Evolutionary conservation across 2,797 vertebrate genomes (phyloP).

Genomic region (Apogon hyalosoma): DNA sequence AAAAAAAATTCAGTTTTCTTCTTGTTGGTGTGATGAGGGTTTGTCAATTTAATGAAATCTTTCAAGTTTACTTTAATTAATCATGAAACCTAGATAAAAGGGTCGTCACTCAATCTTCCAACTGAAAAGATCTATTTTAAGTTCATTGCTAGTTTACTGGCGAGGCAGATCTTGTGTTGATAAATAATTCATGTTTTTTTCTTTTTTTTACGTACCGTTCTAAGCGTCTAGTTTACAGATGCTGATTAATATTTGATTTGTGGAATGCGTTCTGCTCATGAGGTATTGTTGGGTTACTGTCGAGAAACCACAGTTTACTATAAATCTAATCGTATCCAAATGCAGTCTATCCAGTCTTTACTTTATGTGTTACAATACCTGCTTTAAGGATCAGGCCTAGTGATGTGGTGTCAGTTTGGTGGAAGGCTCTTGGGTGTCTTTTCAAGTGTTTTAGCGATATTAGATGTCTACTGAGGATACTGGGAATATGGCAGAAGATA

Average conservation of each 20-base stretch:
- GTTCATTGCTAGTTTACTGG: constrained; percentile 3
- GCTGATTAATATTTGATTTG: constrained; percentile 56
- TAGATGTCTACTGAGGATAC: constrained; percentile 30
- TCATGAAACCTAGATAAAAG: too few species aligned
- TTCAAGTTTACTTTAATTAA: too few species aligned
- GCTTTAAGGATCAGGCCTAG: constrained; percentile 11
- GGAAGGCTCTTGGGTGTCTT: constrained; percentile 12
- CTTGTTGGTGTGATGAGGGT: too few species aligned
- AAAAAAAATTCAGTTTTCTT: too few species aligned
- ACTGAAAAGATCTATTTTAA: not conserved
- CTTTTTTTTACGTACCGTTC: constrained; percentile 22
- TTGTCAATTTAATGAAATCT: too few species aligned
- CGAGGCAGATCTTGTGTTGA: constrained; percentile 11
- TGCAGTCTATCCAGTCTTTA: constrained; percentile 11
- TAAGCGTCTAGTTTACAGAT: constrained; percentile 43
- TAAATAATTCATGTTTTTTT: constrained; percentile 39
- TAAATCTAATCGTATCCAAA: constrained; percentile 30
- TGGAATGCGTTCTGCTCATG: constrained; percentile 27
- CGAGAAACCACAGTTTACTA: constrained; percentile 13
- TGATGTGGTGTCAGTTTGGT: not conserved
- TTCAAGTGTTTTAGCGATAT: constrained; percentile 44
- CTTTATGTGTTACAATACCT: constrained; percentile 28
- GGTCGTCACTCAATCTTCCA: too few species aligned
- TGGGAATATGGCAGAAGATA: constrained; percentile 44
- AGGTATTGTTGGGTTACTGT: constrained; percentile 40